These are phyloP conservation scores for Aythya baeri DNA, from an alignment of 2,113 vertebrate genomes.

Conservation along the genomic window DNA sequence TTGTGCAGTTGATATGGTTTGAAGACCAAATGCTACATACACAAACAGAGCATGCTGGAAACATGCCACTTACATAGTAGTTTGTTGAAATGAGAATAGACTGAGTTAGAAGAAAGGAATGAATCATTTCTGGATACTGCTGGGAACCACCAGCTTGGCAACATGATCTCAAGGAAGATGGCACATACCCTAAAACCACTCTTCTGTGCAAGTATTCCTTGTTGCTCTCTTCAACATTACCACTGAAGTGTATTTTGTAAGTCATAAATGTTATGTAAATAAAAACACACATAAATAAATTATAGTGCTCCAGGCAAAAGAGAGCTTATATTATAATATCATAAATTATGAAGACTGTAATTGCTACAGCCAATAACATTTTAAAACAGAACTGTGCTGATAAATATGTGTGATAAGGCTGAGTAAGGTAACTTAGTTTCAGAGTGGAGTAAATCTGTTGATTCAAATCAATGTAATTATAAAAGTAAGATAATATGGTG, in stretches of 20 bases:
- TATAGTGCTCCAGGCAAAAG: constrained; percentile 23
- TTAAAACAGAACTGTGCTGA: constrained; percentile 17
- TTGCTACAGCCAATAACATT: constrained; percentile 31
- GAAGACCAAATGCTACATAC: neutral
- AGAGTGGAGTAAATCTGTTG: constrained; percentile 12
- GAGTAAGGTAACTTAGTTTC: neutral
- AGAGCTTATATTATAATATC: constrained; percentile 5
- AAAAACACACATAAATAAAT: constrained; percentile 52
- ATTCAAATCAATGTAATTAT: constrained; percentile 2
- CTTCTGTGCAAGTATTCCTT: neutral
- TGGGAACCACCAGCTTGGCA: neutral
- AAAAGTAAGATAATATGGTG: neutral
- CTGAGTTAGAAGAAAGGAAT: neutral
- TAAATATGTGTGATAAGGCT: constrained; percentile 24
- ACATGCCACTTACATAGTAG: neutral
- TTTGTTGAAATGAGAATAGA: neutral
- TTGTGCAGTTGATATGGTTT: rapidly evolving
- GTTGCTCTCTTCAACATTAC: neutral
- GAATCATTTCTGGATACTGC: neutral
- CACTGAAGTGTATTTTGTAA: neutral
- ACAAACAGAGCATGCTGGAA: neutral
- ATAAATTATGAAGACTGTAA: constrained; percentile 49
- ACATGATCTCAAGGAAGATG: neutral
- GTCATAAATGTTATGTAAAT: constrained; percentile 44
- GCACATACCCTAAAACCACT: neutral